phyloP scores from a whole-genome alignment of 2,797 vertebrate genomes.

The Psittacula echo region DNA sequence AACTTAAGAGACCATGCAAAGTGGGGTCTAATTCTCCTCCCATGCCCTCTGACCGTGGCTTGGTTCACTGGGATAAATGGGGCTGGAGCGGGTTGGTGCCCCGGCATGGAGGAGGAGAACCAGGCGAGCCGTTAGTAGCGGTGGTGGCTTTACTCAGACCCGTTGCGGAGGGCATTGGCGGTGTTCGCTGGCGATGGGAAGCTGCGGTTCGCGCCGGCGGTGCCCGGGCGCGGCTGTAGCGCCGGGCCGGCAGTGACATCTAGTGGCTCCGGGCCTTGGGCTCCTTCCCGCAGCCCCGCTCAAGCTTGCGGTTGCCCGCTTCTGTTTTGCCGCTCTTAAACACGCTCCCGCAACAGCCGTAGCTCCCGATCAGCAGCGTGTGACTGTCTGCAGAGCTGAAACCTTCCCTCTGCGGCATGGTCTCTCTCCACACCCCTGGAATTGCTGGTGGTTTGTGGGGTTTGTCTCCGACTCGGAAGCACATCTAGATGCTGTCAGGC shows the following conservation, averaged over 20 bases:
- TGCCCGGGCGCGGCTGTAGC: background rate
- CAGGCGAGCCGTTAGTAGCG: background rate
- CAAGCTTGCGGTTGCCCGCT: background rate
- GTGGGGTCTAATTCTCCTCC: background rate
- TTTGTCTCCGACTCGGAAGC: background rate
- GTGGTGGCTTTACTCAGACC: background rate
- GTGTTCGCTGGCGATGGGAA: background rate
- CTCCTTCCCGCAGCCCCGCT: background rate
- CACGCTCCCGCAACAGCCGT: fast-evolving
- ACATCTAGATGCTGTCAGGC: background rate
- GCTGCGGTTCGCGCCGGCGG: background rate
- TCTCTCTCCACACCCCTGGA: fast-evolving
- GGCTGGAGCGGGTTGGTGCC: background rate
- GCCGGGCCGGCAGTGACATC: slow-evolving; percentile 74
- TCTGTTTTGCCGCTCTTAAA: background rate
- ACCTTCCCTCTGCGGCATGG: fast-evolving
- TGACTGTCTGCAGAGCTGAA: background rate
- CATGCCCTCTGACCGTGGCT: background rate
- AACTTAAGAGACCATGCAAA: fast-evolving
- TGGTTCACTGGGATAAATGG: background rate
- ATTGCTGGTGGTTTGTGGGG: background rate
- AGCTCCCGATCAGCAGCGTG: fast-evolving
- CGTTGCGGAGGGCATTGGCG: background rate
- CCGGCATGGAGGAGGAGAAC: fast-evolving
- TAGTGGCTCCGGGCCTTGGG: slow-evolving; percentile 68